Evolutionary conservation across 2,113 vertebrate genomes (phyloP), one percentile per base, ranked within the genome.

Genomic region (Vidua chalybeata): DNA sequence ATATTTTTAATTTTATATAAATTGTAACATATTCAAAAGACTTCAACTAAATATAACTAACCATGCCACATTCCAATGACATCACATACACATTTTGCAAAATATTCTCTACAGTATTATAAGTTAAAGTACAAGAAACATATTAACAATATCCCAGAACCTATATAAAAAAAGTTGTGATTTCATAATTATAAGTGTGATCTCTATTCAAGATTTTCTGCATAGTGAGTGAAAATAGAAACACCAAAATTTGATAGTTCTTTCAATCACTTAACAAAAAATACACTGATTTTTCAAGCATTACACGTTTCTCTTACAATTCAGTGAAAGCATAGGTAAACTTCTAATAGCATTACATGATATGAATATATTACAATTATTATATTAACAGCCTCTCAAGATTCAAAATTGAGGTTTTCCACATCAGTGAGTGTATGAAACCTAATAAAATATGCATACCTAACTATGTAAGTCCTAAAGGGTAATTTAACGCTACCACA

Each of bases 351-450:
- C 43, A 83, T 46, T 88, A 58, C 83, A 84, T 55, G 75, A 52
- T 68, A 80, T 66, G 88, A 94, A 94, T 97, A 73, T 69, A 77
- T 88, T 92, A 59, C 23, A 86, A 51, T 80, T 93, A 83, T 77
- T 88, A 58, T 46, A 96, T 84, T 90, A 94, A 77, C 15, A 93
- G 19, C 16, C 33, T 46, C 51, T 80, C 27, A 52, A 75, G 33
- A 31, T 30, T 80, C 39, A 93, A 93, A 93, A 80, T 74, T 64
- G 59, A 76, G 35, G 64, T 77, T 94, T 94, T 94, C 59, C 59
- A 74, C 67, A 88, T 93, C 67, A 74, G 43, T 83, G 67, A 95
- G 78, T 83, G 56, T 48, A 93, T 72, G 46, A 90, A 87, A 89
- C 17, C 31, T 73, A 93, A 85, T 76, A 87, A 93, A 95, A 84